Base-by-base conservation (phyloP, 2,113 vertebrate genomes). In the Silurus asotus region DNA sequence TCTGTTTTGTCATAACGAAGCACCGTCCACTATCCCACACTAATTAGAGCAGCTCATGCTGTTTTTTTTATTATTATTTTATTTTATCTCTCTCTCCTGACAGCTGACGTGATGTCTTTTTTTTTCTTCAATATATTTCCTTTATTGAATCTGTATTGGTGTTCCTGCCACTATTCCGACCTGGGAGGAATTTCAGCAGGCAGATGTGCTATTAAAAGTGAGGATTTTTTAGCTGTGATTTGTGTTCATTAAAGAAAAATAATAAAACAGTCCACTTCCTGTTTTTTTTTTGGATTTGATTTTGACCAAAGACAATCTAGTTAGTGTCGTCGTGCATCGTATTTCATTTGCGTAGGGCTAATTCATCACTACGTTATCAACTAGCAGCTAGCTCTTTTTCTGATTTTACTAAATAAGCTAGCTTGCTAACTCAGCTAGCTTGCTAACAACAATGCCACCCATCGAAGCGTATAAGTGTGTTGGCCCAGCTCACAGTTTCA, bases 1-100 rank as follows among this genome's bases (percentile, higher is more conserved):
- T 75, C 67, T 82, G 74, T 62, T 67, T 19, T 37, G 75, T 85
- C 75, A 79, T 55, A 67, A 55, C 61, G 56, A 28, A 59, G 51
- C 19, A 6, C 13, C 13, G 8, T 48, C 19, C 25, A n/a, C 19
- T 85, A 45, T 79, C 23, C 61, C 74, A 28, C 74, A 55, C 61
- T 78, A 67, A 45, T 79, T 45, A 28, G 74, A 64, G 25, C 2
- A 78, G 8, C 23, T 45, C 2, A 15, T 19, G 51, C 51, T 70
- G 64, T 3, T 56, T 37, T 70, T 70, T 45, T 8, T 83, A 8
- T 58, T 64, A 4, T 82, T 67, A 25, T 79, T 45, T 69, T 82
- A 51, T 82, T 55, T 67, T 62, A 13, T 78, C 59, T 61, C 9
- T 48, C 59, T 78, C 61, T 78, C 83, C 83, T 53, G 84, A 85